phyloP scores from a whole-genome alignment of 1,140 invertebrate species.

The Bactericera cockerelli region DNA sequence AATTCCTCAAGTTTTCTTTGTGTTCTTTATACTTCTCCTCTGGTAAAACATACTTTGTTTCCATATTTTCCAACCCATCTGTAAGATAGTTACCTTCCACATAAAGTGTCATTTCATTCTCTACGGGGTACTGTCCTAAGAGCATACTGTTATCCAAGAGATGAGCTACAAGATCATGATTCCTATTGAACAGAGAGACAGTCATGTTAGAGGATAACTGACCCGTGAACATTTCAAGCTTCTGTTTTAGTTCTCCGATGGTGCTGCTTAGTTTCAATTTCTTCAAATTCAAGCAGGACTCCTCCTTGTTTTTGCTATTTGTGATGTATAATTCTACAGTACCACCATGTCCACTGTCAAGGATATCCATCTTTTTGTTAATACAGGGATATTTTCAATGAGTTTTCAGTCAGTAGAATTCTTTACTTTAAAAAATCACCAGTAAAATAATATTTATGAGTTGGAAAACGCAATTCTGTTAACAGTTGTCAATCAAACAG shows the following conservation, averaged over 20 bases:
- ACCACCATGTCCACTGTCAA: neutral
- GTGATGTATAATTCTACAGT: conserved; percentile 1
- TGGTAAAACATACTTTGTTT: conserved; percentile 8
- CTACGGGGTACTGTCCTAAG: neutral
- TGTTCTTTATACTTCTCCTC: conserved; percentile 4
- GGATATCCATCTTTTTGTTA: conserved; percentile 3
- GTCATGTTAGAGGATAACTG: neutral
- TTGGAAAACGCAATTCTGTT: too few species aligned
- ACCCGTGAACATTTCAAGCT: conserved; percentile 2
- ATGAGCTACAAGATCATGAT: neutral
- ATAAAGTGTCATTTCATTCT: neutral
- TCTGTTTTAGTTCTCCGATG: conserved; percentile 5
- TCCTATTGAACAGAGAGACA: neutral
- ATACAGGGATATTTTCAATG: too few species aligned
- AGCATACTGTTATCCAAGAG: conserved; percentile 2
- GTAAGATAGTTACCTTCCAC: neutral
- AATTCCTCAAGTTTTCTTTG: neutral
- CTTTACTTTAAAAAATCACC: too few species aligned
- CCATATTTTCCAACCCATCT: neutral
- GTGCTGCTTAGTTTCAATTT: neutral
- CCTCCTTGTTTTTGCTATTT: neutral
- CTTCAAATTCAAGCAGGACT: neutral
- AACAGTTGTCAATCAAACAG: too few species aligned
- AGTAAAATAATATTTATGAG: too few species aligned
- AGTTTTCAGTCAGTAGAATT: too few species aligned